Percentiles rank a stretch among this genome's conserved stretches.
phyloP scores from a whole-genome alignment of 2,797 vertebrate genomes.

The Masticophis lateralis region DNA sequence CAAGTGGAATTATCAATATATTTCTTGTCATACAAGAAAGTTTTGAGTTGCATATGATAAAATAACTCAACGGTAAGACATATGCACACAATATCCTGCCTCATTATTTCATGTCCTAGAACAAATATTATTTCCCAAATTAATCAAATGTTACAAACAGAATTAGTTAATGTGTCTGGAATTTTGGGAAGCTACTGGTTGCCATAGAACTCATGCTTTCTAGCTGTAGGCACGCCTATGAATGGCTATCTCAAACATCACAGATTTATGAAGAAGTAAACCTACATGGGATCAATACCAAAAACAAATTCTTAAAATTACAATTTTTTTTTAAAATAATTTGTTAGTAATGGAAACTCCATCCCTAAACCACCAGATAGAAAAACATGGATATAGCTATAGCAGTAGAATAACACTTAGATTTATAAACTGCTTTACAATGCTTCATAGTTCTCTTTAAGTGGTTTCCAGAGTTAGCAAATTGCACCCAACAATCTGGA shows the following conservation, averaged over 20 bases:
- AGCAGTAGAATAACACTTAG: not conserved
- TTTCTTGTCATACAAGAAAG: not conserved
- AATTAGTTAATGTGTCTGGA: not conserved
- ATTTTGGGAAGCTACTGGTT: not conserved
- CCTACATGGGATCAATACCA: not conserved
- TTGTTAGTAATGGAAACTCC: not conserved
- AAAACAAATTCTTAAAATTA: not conserved
- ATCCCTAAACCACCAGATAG: not conserved
- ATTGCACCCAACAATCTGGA: not conserved
- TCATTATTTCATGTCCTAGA: not conserved
- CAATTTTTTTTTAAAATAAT: not conserved
- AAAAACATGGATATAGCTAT: not conserved
- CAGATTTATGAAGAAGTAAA: not conserved
- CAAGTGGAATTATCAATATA: not conserved
- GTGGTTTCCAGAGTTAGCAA: not conserved
- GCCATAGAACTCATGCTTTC: accelerated
- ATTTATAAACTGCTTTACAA: no score
- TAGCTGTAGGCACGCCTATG: accelerated
- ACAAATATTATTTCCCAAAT: not conserved
- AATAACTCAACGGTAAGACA: not conserved
- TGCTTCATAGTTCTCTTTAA: no score
- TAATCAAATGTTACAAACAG: not conserved
- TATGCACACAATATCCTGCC: not conserved
- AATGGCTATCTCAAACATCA: not conserved
- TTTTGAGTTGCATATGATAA: not conserved